Percentiles rank a stretch among this genome's conserved stretches.
Evolutionary conservation across 2,888 invertebrate species (phyloP).

Genomic region (Cataglyphis altisquamis): DNA sequence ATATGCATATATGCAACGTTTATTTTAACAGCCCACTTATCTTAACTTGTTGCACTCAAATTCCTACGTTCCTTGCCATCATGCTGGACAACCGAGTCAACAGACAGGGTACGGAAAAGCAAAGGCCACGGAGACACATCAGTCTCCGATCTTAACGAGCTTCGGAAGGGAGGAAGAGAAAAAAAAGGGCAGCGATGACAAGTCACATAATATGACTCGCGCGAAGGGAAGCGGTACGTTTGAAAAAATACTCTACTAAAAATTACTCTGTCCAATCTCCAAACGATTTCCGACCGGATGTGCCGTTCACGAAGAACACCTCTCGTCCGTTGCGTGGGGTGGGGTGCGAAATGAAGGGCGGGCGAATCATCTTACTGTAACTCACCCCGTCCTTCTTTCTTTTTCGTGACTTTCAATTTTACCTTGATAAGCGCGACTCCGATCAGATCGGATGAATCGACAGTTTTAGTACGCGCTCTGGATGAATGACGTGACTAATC

Average conservation of each 20-base stretch:
- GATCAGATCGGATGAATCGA: slow-evolving; percentile 42
- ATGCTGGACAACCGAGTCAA: slow-evolving; percentile 20
- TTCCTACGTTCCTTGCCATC: neutral
- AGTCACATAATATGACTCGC: slow-evolving; percentile 57
- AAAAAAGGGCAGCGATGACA: slow-evolving; percentile 45
- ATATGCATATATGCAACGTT: neutral
- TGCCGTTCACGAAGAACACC: slow-evolving; percentile 72
- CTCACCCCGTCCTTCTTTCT: slow-evolving; percentile 3
- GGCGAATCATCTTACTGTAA: slow-evolving; percentile 6
- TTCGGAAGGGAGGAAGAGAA: slow-evolving; percentile 28
- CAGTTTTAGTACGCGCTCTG: neutral
- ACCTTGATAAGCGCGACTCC: slow-evolving; percentile 15
- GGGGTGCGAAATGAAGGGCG: slow-evolving; percentile 20
- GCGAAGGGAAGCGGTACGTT: slow-evolving; percentile 62
- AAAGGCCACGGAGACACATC: slow-evolving; percentile 29
- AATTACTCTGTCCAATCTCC: slow-evolving; percentile 64
- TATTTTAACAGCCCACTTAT: slow-evolving; percentile 30
- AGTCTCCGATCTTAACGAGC: slow-evolving; percentile 28
- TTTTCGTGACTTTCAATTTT: slow-evolving; percentile 64
- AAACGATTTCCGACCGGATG: slow-evolving; percentile 80
- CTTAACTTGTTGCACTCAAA: slow-evolving; percentile 6
- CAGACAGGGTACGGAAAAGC: slow-evolving; percentile 29
- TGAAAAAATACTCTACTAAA: slow-evolving; percentile 72
- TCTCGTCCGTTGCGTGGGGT: slow-evolving; percentile 36
- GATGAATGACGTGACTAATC: slow-evolving; percentile 31